phyloP scores from a whole-genome alignment of 64 coral and sea anemone species.

The Catalaphyllia jardinei region DNA sequence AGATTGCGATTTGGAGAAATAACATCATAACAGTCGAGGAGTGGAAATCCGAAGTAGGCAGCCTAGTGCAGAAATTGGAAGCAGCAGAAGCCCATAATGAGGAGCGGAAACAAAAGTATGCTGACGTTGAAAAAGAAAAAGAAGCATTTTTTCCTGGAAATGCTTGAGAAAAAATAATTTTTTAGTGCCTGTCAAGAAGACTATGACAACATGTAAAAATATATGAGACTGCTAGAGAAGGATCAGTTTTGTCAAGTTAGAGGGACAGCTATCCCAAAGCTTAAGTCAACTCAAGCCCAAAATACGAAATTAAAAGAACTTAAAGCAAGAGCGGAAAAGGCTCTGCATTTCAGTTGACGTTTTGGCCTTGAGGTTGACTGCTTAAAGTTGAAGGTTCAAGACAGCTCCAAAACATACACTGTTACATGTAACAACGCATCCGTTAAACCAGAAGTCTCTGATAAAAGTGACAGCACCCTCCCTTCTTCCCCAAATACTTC shows the following conservation, averaged over 20 bases:
- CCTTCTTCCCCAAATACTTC: background rate
- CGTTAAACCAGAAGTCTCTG: no score
- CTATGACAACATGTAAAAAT: background rate
- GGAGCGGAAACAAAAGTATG: no score
- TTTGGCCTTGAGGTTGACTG: conserved; percentile 54
- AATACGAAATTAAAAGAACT: conserved; percentile 57
- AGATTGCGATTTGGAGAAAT: no score
- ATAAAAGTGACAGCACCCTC: background rate
- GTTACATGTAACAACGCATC: background rate
- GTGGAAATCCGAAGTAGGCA: no score
- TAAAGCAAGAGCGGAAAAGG: conserved; percentile 51
- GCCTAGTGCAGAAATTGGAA: no score
- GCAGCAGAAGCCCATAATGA: no score
- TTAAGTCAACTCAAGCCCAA: conserved; percentile 52
- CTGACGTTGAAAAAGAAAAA: no score
- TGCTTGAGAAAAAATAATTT: no score
- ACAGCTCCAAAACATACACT: conserved; percentile 53
- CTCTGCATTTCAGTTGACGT: conserved; percentile 12
- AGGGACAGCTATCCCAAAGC: conserved; percentile 37
- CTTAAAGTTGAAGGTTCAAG: conserved; percentile 39
- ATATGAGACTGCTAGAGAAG: conserved; percentile 29
- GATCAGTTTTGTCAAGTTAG: conserved; percentile 1
- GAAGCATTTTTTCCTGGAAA: no score
- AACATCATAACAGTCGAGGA: no score
- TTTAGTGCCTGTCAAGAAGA: no score